Evolutionary conservation across 1,140 invertebrate genomes (phyloP).

Genomic region (Euborellia annulipes): DNA sequence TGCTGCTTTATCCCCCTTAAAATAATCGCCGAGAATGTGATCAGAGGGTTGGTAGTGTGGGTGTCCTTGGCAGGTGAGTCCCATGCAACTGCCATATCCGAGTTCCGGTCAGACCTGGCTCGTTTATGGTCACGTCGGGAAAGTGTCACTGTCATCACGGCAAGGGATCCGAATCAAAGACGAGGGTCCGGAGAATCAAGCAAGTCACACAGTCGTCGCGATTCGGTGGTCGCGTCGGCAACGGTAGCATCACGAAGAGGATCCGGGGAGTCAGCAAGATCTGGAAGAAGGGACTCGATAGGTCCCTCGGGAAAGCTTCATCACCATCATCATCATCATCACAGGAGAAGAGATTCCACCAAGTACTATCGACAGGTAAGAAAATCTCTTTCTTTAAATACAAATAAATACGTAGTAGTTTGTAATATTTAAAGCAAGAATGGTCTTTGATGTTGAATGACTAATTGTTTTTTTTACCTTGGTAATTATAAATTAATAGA

Average conservation of each 20-base stretch:
- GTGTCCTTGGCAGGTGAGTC: background rate
- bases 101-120: slow-evolving; percentile 53
- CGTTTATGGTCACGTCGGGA: slow-evolving; percentile 48
- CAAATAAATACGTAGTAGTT: too few species aligned
- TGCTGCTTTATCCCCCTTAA: too few species aligned
- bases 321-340: slow-evolving; percentile 24
- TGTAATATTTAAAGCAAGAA: too few species aligned
- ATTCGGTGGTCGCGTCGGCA: slow-evolving; percentile 10
- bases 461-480: too few species aligned
- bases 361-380: slow-evolving; percentile 32
- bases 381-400: too few species aligned
- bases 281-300: slow-evolving; percentile 44
- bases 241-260: slow-evolving; percentile 31
- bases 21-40: too few species aligned
- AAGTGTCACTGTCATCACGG: slow-evolving; percentile 29
- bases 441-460: too few species aligned
- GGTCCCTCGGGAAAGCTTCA: slow-evolving; percentile 18
- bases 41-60: too few species aligned
- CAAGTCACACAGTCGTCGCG: slow-evolving; percentile 16
- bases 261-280: slow-evolving; percentile 42
- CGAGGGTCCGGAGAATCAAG: slow-evolving; percentile 32
- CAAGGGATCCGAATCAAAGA: slow-evolving; percentile 28
- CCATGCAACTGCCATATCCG: slow-evolving; percentile 36
- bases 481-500: too few species aligned
- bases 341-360: slow-evolving; percentile 40